Base-by-base conservation (phyloP, 2,888 invertebrate species). In the Euphydryas editha region DNA sequence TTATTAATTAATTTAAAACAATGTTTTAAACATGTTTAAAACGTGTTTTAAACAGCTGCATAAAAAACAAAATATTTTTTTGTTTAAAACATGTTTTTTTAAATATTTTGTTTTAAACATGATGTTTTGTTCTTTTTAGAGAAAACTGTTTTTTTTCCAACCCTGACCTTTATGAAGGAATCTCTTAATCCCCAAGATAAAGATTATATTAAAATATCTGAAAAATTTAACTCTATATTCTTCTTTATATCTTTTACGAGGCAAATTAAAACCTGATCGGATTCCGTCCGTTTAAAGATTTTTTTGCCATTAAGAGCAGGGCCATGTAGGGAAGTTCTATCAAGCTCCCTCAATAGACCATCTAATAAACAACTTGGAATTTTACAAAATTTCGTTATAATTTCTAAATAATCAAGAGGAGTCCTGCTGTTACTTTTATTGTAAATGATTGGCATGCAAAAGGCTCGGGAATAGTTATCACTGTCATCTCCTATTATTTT, bases 151-250 rank as follows among this genome's bases (percentile, higher is more conserved):
- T 47, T 21, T 3, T 0, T 13, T 47, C 6, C 0, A 17, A 13
- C n/a, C 11, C 8, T 49, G 82, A 90, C 90, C 84, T 87, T 78
- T 47, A 73, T 56, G 72, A 89, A 92, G 78, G 85, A 91, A 60
- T 85, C 85, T 69, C 87, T 82, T 63, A 94, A 78, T 65, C 92
- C 91, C 39, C 82, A 82, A 1, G 93, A 92, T n/a, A 94, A 72
- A 20, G 93, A 90, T 21, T 91, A 83, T 2, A 90, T 78, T 56
- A 94, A 71, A 57, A 94, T 80, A 70, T 93, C 93, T 0, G 88
- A 85, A 73, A 94, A 93, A 64, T 82, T 86, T 0, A 84, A 77
- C 8, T 83, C 74, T 2, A 81, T 69, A 61, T 76, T 77, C 15
- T 77, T 73, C 74, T 87, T 88, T 49, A 85, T 83, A 63, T 81